Conservation (phyloP, 2,888 invertebrate genomes). For the Aspidiotus destructor region DNA sequence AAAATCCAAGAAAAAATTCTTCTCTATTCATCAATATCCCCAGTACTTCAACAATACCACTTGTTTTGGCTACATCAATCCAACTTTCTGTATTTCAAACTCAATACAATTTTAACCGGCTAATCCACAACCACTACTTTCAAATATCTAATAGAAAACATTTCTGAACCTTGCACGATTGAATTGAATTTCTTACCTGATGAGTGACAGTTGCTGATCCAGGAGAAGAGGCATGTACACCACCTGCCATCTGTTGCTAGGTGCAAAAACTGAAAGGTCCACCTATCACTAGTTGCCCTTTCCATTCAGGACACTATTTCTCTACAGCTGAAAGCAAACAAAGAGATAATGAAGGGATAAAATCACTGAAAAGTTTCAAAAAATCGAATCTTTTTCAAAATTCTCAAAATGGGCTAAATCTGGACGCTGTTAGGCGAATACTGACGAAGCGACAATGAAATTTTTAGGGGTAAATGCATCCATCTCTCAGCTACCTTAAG, state of each 20-base stretch:
- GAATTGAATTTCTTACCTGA: constrained; percentile 7
- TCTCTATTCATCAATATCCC: too few species aligned
- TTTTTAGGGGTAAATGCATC: background rate
- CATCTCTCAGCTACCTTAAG: background rate
- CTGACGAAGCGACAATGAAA: too few species aligned
- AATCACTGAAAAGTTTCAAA: background rate
- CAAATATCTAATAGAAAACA: too few species aligned
- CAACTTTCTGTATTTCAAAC: too few species aligned
- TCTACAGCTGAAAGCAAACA: constrained; percentile 15
- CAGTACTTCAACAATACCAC: too few species aligned
- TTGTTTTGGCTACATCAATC: too few species aligned
- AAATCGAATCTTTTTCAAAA: background rate
- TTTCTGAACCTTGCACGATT: too few species aligned
- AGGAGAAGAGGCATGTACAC: constrained; percentile 30
- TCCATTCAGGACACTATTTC: constrained; percentile 31
- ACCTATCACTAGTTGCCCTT: constrained; percentile 31
- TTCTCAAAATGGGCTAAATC: background rate
- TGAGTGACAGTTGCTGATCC: constrained; percentile 31
- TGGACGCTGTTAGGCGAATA: background rate
- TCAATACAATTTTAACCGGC: too few species aligned
- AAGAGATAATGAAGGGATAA: background rate
- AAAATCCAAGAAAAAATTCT: too few species aligned
- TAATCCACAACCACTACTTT: too few species aligned
- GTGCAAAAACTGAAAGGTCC: constrained; percentile 30
- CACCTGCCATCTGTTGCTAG: constrained; percentile 33